These are phyloP conservation scores for Cyphomyrus discorhynchus DNA, from an alignment of 2,113 vertebrate species.

Conservation along the genomic window DNA sequence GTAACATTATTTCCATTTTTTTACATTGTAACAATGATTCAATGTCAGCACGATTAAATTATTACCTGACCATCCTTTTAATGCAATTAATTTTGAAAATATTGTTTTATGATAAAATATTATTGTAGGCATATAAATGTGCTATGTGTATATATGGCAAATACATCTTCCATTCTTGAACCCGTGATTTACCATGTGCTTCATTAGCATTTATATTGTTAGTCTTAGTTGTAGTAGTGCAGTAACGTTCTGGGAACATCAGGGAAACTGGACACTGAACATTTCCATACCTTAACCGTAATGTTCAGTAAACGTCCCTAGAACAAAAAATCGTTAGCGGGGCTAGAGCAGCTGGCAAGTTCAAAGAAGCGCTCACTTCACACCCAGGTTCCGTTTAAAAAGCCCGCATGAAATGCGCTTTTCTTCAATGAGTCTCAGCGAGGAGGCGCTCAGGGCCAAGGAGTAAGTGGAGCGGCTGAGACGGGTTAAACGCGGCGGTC, in stretches of 20 bases:
- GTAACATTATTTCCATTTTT: background rate
- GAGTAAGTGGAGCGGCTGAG: slow-evolving; percentile 5
- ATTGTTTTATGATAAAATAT: background rate
- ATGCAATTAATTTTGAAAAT: background rate
- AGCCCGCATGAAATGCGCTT: background rate
- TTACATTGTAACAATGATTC: background rate
- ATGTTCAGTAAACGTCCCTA: background rate
- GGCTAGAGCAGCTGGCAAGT: background rate
- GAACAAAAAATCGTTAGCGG: background rate
- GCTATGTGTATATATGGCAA: background rate
- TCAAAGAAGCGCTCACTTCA: background rate
- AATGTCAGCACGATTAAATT: background rate
- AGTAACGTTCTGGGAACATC: background rate
- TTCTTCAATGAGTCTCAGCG: slow-evolving; percentile 23
- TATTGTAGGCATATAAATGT: background rate
- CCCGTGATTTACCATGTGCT: background rate
- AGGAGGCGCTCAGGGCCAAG: background rate
- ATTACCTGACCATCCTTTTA: background rate
- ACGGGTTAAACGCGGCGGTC: slow-evolving; percentile 27
- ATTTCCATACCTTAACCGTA: background rate
- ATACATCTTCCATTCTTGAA: background rate
- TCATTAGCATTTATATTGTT: background rate
- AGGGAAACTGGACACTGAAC: background rate
- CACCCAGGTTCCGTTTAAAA: background rate
- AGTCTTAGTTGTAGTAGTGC: background rate